Base-by-base conservation (phyloP, 2,113 vertebrate species). In the Peromyscus californicus region DNA sequence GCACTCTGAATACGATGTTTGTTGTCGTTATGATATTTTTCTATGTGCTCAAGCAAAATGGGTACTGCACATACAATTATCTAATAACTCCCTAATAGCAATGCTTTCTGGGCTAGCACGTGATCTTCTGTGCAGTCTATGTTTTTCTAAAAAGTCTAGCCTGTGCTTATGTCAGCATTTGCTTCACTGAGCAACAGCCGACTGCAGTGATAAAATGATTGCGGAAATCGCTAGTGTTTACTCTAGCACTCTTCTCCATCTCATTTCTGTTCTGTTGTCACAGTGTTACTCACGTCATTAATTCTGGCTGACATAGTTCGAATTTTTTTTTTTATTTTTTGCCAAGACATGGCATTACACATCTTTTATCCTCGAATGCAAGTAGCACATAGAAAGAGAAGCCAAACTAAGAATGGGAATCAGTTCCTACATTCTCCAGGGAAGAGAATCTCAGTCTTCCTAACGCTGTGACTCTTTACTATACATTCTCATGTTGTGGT, bases 311-410 rank as follows among this genome's bases (percentile, higher is more conserved):
- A 95, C 29, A 67, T 70, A 19, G 5, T 96, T 88, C 61, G 93
- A 92, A 96, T 84, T 96, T 93, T 80, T 84, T 93, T 80, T 84
- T 82, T 97, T 4, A 74, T 39, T 97, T 96, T 51, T 57, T 12
- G 36, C 79, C 76, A 95, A 90, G n/a, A 75, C 84, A 90, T 80
- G 22, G 13, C 0, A 90, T 85, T 85, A 42, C 26, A 75, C 1
- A n/a, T 79, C 1, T 90, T 83, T 91, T 80, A 75, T 88, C 65
- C 13, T 57, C 3, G 78, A 90, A 91, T n/a, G 5, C 39, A 92
- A 85, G 36, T 83, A 65, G 36, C n/a, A 12, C 13, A 80, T 67
- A 86, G 42, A 88, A 93, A 88, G 29, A 51, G 19, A 97, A 92
- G 80, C 13, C 21, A 57, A 85, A 94, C 8, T 22, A 22, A 65